Evolutionary conservation across 2,888 invertebrate species (phyloP), one percentile per base, ranked within the genome.

Genomic region (Eledona agricola): DNA sequence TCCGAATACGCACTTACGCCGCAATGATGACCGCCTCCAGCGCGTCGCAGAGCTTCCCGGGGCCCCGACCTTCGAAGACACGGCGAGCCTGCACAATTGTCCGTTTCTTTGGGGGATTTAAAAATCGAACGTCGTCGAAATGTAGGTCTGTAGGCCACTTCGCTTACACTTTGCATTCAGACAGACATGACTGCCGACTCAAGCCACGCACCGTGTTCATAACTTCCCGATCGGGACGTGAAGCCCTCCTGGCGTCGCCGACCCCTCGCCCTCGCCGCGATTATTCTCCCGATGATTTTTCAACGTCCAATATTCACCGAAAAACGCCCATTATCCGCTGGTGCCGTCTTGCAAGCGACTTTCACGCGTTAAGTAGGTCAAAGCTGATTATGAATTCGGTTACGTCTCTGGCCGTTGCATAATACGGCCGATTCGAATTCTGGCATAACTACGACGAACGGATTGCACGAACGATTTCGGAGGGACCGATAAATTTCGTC

Each of bases 141-240:
- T 88, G 87, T 89, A 88, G 89, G 89, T 89, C 88, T 88, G 84
- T 89, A 87, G 89, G 89, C 87, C 89, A 89, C 87, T 87, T 86
- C 86, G 86, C 87, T 86, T 87, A 86, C 86, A 87, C 87, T 85
- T 83, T 85, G 83, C 86, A 86, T 83, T 84, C 82, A 82, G 83
- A 84, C 83, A 83, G 84, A 84, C 84, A 82, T 82, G 80, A 85
- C 85, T 84, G 77, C 51, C 78, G 79, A 82, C 80, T 86, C 86
- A 86, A 84, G 81, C 78, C 78, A 83, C 79, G 80, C 79, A 81
- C 86, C 79, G 78, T 79, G 77, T 79, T 82, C 83, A 83, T 83
- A 80, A 42, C 32, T 29, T 16, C 3, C 28, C 19, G 34, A 46
- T n/a, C n/a, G n/a, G n/a, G n/a, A n/a, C n/a, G n/a, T 80, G 79